Percentiles rank a stretch among this genome's conserved stretches.
Evolutionary conservation across 2,113 vertebrate genomes (phyloP).

Genomic region (Neopipo cinnamomea): DNA sequence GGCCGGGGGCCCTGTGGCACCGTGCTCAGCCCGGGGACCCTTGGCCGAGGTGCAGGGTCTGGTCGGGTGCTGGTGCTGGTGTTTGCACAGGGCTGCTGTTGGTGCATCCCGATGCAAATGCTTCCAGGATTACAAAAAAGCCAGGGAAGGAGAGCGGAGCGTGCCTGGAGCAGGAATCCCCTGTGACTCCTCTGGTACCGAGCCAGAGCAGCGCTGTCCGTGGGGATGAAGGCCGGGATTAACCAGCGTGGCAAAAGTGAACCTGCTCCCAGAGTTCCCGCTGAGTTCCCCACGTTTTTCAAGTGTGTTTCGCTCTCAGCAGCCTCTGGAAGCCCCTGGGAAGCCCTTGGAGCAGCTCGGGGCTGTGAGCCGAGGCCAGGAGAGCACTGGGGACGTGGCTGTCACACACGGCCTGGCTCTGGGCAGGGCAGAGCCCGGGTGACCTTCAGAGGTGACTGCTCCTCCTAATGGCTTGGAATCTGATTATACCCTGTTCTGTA

Average conservation of each 20-base stretch:
- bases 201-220: background rate
- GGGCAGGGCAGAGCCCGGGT: background rate
- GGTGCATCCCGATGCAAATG: too few species aligned
- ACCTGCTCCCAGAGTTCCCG: accelerated
- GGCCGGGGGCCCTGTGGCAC: background rate
- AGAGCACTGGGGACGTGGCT: background rate
- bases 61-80: background rate
- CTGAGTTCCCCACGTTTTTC: background rate
- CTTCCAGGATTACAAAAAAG: background rate
- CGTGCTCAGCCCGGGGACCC: background rate
- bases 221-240: background rate
- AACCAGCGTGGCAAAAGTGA: background rate
- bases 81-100: background rate
- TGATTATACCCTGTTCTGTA: background rate
- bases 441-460: slow-evolving; percentile 54
- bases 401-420: background rate
- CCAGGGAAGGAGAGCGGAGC: background rate
- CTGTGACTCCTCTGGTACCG: background rate
- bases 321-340: background rate
- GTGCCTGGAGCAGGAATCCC: background rate
- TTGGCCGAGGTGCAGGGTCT: background rate
- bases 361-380: background rate
- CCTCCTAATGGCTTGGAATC: slow-evolving; percentile 23
- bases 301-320: background rate
- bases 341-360: background rate